These are phyloP conservation scores for Lethrus apterus DNA, from an alignment of 1,140 invertebrate species.

Conservation along the genomic window DNA sequence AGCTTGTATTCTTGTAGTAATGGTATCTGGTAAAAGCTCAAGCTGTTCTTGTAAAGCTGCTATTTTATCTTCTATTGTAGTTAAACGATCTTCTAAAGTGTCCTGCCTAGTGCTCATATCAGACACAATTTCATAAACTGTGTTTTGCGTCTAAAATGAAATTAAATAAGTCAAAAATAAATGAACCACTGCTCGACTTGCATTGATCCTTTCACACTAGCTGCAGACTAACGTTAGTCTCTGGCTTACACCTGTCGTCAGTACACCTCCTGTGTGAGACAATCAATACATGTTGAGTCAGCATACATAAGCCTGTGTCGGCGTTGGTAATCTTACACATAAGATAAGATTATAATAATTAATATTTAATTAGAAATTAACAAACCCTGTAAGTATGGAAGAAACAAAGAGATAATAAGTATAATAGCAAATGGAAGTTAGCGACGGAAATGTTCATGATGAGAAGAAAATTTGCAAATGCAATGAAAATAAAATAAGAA, in stretches of 20 bases:
- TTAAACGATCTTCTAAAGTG: conserved; percentile 78
- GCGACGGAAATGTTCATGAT: too few relatives aligned
- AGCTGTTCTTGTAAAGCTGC: conserved; percentile 66
- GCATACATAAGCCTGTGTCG: too few relatives aligned
- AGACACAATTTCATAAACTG: conserved; percentile 92
- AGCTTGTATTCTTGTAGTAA: conserved; percentile 48
- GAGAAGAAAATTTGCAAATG: too few relatives aligned
- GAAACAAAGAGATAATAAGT: not conserved
- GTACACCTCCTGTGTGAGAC: too few relatives aligned
- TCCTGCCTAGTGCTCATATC: conserved; percentile 91
- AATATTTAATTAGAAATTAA: not conserved
- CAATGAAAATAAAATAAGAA: too few relatives aligned
- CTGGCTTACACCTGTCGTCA: too few relatives aligned
- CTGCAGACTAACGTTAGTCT: too few relatives aligned
- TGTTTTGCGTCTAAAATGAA: conserved; percentile 87
- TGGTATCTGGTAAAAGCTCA: conserved; percentile 73
- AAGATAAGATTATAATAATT: too few relatives aligned
- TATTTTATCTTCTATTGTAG: conserved; percentile 81
- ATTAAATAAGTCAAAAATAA: not conserved
- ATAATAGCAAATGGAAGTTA: not conserved
- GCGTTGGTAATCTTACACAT: too few relatives aligned
- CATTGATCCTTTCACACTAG: too few relatives aligned
- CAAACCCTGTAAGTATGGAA: not conserved
- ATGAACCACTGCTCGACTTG: too few relatives aligned
- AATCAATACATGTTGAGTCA: too few relatives aligned